These are phyloP conservation scores for Thereva unica DNA, from an alignment of 2,888 invertebrate genomes.

Conservation along the genomic window DNA sequence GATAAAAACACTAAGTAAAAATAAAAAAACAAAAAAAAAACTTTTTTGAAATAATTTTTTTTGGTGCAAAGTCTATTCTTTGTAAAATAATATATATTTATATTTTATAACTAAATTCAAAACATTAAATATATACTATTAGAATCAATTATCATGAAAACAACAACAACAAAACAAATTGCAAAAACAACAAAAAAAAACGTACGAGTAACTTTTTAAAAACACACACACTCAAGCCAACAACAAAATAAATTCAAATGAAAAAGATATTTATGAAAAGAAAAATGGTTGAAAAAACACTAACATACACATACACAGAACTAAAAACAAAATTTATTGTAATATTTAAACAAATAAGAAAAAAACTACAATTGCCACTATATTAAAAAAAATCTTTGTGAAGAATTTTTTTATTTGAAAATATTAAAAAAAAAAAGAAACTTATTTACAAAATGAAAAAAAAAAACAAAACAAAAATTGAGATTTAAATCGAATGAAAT, in stretches of 20 bases:
- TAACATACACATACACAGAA: neutral
- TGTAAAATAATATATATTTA: constrained; percentile 26
- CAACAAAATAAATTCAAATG: neutral
- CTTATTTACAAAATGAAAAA: constrained; percentile 12
- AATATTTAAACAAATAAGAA: constrained; percentile 8
- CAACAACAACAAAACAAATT: constrained; percentile 1
- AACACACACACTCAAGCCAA: neutral
- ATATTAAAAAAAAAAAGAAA: constrained; percentile 11
- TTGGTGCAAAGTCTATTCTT: constrained; percentile 20
- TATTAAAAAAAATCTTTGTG: constrained; percentile 20
- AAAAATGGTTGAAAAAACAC: constrained; percentile 14
- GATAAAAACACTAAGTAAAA: neutral
- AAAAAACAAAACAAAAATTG: constrained; percentile 10
- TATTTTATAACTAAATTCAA: constrained; percentile 30
- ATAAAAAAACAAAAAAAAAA: neutral
- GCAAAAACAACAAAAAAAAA: constrained; percentile 1
- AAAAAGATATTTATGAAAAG: constrained; percentile 7
- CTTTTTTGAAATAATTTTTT: constrained; percentile 23
- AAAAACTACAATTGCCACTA: constrained; percentile 24
- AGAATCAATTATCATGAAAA: constrained; percentile 12
- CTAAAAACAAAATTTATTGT: no score
- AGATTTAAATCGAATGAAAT: neutral
- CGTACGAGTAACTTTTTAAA: constrained; percentile 18
- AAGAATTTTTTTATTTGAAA: constrained; percentile 26
- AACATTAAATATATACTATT: constrained; percentile 6